phyloP scores from a whole-genome alignment of 2,113 vertebrate genomes.

The Hirundichthys speculiger region DNA sequence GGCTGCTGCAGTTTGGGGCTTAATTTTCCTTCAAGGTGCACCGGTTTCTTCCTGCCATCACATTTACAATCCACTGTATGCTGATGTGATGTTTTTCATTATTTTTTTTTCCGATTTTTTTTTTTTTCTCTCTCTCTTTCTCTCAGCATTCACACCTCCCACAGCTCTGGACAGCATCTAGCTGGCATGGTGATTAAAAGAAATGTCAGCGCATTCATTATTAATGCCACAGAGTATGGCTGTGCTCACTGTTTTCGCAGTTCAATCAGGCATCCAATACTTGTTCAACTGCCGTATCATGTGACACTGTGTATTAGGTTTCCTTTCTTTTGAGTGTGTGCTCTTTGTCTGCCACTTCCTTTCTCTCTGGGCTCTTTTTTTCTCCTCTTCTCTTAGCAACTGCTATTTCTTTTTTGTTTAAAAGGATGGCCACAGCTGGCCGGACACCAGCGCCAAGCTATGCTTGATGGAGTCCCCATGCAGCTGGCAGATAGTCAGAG shows the following conservation, averaged over 20 bases:
- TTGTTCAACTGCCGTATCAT: constrained; percentile 31
- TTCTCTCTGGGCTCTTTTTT: constrained; percentile 3
- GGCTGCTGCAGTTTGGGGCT: constrained; percentile 45
- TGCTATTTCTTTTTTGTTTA: constrained; percentile 45
- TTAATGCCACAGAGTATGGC: constrained; percentile 59
- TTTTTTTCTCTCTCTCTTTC: background rate
- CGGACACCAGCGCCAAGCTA: constrained; percentile 55
- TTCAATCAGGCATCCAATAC: constrained; percentile 47
- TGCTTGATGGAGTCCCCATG: constrained; percentile 67
- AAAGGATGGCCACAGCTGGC: constrained; percentile 72
- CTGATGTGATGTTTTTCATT: constrained; percentile 70
- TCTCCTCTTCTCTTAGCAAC: background rate
- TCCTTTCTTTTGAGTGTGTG: constrained; percentile 5
- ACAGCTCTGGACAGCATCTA: constrained; percentile 64
- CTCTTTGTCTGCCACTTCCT: constrained; percentile 5
- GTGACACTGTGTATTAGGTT: background rate
- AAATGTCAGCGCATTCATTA: constrained; percentile 80
- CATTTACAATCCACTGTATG: constrained; percentile 66
- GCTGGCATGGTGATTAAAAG: constrained; percentile 67
- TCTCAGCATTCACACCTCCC: constrained; percentile 47
- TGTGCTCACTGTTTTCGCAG: constrained; percentile 46
- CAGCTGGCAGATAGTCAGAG: constrained; percentile 65
- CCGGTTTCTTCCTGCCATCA: constrained; percentile 63
- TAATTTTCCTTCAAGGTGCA: constrained; percentile 52
- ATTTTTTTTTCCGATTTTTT: constrained; percentile 42